A percentile compares a stretch with the other conserved stretches of the same genome.
Conservation (phyloP, 1,140 invertebrate genomes). For the Aradophagus sp. region DNA sequence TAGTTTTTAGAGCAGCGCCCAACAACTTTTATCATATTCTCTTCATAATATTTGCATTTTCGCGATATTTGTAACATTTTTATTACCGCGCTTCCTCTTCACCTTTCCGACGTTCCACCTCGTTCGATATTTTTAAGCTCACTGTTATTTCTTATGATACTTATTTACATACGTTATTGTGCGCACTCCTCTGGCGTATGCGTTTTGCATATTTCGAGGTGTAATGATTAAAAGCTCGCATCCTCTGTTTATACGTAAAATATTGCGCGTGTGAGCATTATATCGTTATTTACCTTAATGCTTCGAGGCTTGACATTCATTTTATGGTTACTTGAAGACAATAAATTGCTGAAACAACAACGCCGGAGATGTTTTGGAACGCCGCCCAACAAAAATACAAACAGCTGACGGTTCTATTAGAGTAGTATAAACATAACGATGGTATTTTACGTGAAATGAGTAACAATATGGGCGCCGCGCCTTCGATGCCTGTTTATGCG, state of each 20-base stretch:
- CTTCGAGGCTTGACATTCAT: conserved; percentile 22
- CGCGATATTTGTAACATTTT: conserved; percentile 45
- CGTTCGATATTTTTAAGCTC: conserved; percentile 44
- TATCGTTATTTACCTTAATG: conserved; percentile 45
- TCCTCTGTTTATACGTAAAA: conserved; percentile 37
- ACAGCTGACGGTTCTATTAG: conserved; percentile 3
- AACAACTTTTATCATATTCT: conserved; percentile 41
- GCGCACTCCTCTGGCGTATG: conserved; percentile 1
- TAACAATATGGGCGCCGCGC: no score
- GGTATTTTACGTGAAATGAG: no score
- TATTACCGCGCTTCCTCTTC: conserved; percentile 36
- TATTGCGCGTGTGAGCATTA: conserved; percentile 25
- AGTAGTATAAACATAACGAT: background rate
- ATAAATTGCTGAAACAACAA: conserved; percentile 22
- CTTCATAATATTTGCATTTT: conserved; percentile 49
- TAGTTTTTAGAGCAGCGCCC: conserved; percentile 16
- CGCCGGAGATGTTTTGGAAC: conserved; percentile 3
- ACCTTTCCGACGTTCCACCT: conserved; percentile 21
- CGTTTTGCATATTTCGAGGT: conserved; percentile 39
- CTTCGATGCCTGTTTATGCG: no score
- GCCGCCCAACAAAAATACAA: conserved; percentile 12
- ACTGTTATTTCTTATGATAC: conserved; percentile 40
- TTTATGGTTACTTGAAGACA: conserved; percentile 37
- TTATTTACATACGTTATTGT: conserved; percentile 43
- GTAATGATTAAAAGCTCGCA: conserved; percentile 46